phyloP scores from a whole-genome alignment of 2,113 vertebrate species.

The Seriola aureovittata region DNA sequence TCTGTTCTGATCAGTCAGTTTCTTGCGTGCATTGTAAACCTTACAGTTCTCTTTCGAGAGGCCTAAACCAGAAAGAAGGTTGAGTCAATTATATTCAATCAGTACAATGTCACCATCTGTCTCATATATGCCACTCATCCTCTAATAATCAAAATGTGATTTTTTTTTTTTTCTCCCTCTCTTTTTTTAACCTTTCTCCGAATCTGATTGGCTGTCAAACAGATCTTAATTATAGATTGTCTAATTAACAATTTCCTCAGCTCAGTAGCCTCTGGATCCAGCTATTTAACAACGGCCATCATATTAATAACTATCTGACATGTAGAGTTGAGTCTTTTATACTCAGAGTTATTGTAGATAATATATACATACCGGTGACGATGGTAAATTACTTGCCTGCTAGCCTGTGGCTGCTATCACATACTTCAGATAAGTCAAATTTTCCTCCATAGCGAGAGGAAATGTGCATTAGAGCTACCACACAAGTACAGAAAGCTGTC shows the following conservation, averaged over 20 bases:
- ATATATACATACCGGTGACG: constrained; percentile 46
- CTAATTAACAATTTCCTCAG: constrained; percentile 81
- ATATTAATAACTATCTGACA: constrained; percentile 54
- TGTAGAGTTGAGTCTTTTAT: constrained; percentile 40
- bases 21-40: constrained; percentile 11
- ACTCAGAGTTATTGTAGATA: constrained; percentile 44
- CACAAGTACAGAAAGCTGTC: constrained; percentile 6
- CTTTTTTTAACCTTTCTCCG: constrained; percentile 30
- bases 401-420: constrained; percentile 35
- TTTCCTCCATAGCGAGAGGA: background rate
- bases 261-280: constrained; percentile 70
- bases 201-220: constrained; percentile 71
- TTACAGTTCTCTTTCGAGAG: constrained; percentile 12
- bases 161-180: background rate
- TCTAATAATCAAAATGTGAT: constrained; percentile 69
- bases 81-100: constrained; percentile 59
- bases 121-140: constrained; percentile 76
- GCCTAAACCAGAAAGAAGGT: constrained; percentile 25
- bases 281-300: constrained; percentile 52
- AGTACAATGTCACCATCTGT: constrained; percentile 71
- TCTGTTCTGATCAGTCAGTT: background rate
- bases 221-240: constrained; percentile 85
- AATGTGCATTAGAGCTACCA: background rate
- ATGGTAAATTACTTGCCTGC: background rate
- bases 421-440: constrained; percentile 10